Percentiles rank a stretch among this genome's conserved stretches.
Conservation (phyloP, 2,888 invertebrate species). For the Luperina testacea region DNA sequence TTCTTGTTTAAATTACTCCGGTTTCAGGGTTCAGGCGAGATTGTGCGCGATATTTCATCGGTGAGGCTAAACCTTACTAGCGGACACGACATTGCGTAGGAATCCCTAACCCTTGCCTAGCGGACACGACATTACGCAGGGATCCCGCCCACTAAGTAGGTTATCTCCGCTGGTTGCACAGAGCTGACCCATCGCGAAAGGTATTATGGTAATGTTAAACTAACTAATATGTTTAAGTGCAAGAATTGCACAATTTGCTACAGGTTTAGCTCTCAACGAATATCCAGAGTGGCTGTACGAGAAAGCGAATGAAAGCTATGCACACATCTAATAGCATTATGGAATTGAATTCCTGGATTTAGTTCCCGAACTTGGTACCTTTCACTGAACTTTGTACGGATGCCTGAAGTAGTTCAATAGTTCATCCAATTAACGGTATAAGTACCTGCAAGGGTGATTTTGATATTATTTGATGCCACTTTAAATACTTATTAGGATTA, state of each 20-base stretch:
- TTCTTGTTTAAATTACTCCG: constrained; percentile 62
- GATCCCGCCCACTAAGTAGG: constrained; percentile 47
- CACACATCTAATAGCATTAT: background rate
- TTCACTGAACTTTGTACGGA: background rate
- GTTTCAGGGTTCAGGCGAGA: constrained; percentile 52
- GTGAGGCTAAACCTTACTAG: constrained; percentile 48
- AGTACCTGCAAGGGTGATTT: background rate
- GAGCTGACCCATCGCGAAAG: constrained; percentile 26
- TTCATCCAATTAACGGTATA: background rate
- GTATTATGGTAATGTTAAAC: constrained; percentile 49
- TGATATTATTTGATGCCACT: background rate
- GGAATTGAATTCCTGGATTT: constrained; percentile 3
- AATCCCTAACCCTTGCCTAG: constrained; percentile 39
- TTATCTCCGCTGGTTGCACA: constrained; percentile 47
- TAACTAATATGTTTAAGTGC: constrained; percentile 62
- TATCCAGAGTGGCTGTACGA: constrained; percentile 22
- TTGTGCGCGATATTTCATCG: constrained; percentile 60
- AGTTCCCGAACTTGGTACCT: constrained; percentile 18
- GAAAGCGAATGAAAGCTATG: background rate
- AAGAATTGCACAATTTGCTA: constrained; percentile 57
- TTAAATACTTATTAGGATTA: constrained; percentile 22
- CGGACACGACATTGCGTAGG: constrained; percentile 47
- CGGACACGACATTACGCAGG: constrained; percentile 47
- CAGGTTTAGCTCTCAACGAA: constrained; percentile 45
- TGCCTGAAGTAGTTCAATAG: background rate